These are phyloP conservation scores for Orientallactaga bullata DNA, from an alignment of 2,113 vertebrate genomes.

Conservation along the genomic window DNA sequence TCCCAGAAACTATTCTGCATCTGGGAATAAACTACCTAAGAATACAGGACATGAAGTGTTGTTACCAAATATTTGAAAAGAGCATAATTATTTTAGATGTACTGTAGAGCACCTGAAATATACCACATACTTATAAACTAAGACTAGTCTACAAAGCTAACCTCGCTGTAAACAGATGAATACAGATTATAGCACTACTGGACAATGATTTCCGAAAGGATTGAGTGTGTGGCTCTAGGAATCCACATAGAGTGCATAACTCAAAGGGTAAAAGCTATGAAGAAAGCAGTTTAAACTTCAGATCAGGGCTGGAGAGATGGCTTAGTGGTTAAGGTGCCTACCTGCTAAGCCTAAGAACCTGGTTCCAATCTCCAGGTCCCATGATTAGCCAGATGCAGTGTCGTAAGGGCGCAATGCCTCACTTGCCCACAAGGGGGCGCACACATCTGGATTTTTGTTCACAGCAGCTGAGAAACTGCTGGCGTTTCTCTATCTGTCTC, in stretches of 20 bases:
- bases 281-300: slow-evolving; percentile 40
- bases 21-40: slow-evolving; percentile 9
- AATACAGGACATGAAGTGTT: slow-evolving; percentile 9
- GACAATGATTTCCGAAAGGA: slow-evolving; percentile 24
- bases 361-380: no score
- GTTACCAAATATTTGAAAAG: neutral
- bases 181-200: slow-evolving; percentile 8
- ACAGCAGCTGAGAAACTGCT: no score
- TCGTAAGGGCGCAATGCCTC: no score
- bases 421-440: no score
- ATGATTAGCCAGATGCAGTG: no score
- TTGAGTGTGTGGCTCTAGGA: neutral
- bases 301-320: no score
- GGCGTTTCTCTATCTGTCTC: no score
- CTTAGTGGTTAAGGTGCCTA: no score
- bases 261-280: neutral
- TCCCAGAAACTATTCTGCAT: neutral
- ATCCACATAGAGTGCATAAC: neutral
- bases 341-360: no score
- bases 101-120: neutral
- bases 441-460: no score
- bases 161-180: neutral
- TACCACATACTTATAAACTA: neutral
- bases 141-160: neutral
- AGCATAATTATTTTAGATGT: neutral